These are phyloP conservation scores for Arctia plantaginis DNA, from an alignment of 2,888 invertebrate genomes.

Conservation along the genomic window DNA sequence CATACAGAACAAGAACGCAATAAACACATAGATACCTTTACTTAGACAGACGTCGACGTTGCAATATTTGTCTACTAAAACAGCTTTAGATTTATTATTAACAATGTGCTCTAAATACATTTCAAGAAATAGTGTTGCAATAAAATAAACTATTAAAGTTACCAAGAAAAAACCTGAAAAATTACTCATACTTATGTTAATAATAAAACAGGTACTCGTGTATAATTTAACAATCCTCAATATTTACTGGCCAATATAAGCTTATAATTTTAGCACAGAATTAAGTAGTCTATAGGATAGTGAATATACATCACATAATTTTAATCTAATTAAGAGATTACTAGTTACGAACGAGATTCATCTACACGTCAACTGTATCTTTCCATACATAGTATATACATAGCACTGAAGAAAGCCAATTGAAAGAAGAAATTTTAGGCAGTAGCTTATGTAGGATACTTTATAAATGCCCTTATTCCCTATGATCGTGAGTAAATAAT, in stretches of 20 bases:
- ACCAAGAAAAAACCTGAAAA: neutral
- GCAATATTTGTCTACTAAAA: neutral
- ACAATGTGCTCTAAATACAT: neutral
- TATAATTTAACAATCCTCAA: neutral
- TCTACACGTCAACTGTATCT: neutral
- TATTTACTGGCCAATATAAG: neutral
- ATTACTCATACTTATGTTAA: neutral
- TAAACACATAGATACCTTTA: neutral
- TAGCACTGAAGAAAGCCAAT: neutral
- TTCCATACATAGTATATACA: neutral
- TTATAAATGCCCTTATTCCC: neutral
- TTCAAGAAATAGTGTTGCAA: neutral
- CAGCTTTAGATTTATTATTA: neutral
- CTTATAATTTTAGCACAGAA: neutral
- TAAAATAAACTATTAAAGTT: neutral
- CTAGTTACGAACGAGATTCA: neutral
- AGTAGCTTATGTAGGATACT: neutral
- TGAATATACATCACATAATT: constrained; percentile 2
- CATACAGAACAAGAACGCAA: neutral
- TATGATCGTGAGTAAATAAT: neutral
- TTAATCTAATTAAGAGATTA: neutral
- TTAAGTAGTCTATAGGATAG: neutral
- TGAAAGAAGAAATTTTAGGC: neutral
- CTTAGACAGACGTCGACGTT: neutral
- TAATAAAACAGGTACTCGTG: neutral